Evolutionary conservation across 2,888 invertebrate species (phyloP), one percentile per base, ranked within the genome.

Genomic region (Acanthosoma haemorrhoidale): DNA sequence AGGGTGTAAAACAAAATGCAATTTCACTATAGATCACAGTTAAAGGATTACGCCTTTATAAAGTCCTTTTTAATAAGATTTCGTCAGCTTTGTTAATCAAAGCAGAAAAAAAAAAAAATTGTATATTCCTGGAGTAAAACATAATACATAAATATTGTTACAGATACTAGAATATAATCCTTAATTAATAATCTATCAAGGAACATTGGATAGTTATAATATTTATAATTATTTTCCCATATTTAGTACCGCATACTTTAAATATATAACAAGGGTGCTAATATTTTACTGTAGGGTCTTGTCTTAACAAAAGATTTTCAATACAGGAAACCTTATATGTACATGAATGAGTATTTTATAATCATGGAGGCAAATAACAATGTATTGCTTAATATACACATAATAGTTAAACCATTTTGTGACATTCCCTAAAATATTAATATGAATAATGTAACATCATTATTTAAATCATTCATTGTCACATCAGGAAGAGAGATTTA

Each of bases 331-430:
- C 16, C 4, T 25, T 51, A 51, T 25, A 25, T 51, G 29, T n/a
- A 51, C 21, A 25, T n/a, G n/a, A n/a, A n/a, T 51, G 51, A 51
- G 51, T 51, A 51, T 51, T 51, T 51, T 51, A 51, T 25, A 51
- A 51, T 25, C 13, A 51, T 51, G n/a, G n/a, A n/a, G n/a, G n/a
- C n/a, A 51, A 25, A 51, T n/a, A 51, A 51, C n/a, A 51, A 25
- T 51, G 5, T n/a, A n/a, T n/a, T n/a, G 16, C 29, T 51, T 25
- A 51, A 51, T 51, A 51, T 51, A 51, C 29, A 25, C 4, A 21
- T 21, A 18, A 43, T 25, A 25, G 21, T 25, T 6, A 43, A 18
- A 43, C 13, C 41, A 3, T n/a, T n/a, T n/a, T n/a, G 1, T 6
- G 21, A 11, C 43, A 43, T 43, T 25, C 21, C 43, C 25, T 32